phyloP scores from a whole-genome alignment of 2,888 invertebrate species.

The Drosophila borborema region DNA sequence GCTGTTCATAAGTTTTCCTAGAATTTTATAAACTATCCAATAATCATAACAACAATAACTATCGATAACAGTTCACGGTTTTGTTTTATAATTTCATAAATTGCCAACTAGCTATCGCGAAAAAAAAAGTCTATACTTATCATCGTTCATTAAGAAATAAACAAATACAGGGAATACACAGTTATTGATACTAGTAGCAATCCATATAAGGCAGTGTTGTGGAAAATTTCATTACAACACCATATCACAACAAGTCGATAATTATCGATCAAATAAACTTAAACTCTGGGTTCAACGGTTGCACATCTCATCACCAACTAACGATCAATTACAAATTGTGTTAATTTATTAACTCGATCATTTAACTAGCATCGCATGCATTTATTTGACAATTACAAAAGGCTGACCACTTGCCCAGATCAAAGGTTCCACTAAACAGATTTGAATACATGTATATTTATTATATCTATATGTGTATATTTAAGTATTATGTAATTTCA shows the following conservation, averaged over 20 bases:
- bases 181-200: not conserved
- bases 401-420: conserved; percentile 1
- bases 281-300: conserved; percentile 5
- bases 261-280: conserved; percentile 16
- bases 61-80: not conserved
- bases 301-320: conserved; percentile 13
- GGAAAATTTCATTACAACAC: not conserved
- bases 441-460: not conserved
- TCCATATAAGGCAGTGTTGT: not conserved
- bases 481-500: conserved; percentile 23
- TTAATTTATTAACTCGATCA: conserved; percentile 17
- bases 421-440: not conserved
- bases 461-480: not conserved
- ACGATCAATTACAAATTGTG: conserved; percentile 29
- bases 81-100: not conserved
- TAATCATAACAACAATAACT: not conserved
- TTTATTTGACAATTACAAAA: conserved; percentile 4
- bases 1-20: not conserved
- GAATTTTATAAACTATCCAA: not conserved
- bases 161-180: not conserved
- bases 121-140: not conserved
- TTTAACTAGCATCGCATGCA: conserved; percentile 15
- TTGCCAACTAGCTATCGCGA: not conserved
- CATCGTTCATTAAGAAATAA: not conserved
- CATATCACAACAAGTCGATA: not conserved